Base-by-base conservation (phyloP, 2,888 invertebrate species). In the Perizoma flavofasciatum region DNA sequence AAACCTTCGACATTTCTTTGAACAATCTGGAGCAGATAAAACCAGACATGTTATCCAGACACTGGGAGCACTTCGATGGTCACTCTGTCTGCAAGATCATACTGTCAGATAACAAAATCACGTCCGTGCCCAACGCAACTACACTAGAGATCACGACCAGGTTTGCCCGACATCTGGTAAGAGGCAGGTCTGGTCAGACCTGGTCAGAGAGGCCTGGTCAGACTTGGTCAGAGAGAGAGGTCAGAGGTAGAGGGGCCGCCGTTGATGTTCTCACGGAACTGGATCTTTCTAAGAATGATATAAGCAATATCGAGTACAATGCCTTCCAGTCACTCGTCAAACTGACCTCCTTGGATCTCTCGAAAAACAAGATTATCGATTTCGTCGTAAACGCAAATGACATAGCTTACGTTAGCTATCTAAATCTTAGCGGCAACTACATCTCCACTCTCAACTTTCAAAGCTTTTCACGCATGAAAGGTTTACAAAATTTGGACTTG, bases 401-500 rank as follows among this genome's bases (percentile, higher is more conserved):
- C 62, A 66, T 92, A 4, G 68, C 69, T 6, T 68, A 77, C 10
- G 69, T 91, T 0, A 79, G 75, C 67, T 81, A 77, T 72, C 75
- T 91, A 7, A 90, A 92, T 63, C 66, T 92, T 5, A 91, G 89
- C 51, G 66, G 65, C 6, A 92, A 92, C 66, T 75, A 57, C 2
- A 79, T 92, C 8, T 68, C 68, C 0, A 67, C 70, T 6, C 72
- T 91, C 32, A 72, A 84, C 66, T 83, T 77, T 35, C 71, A 81
- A 40, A 86, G 81, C 37, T 92, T 92, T 61, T 74, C 72, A 0
- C 71, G 70, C 0, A 89, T 92, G 89, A 75, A 61, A 6, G 79
- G 78, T 59, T 75, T 92, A 37, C 82, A 88, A 56, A 87, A 85
- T 59, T 74, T 92, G n/a, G 91, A 92, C 71, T 72, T 92, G 43